Evolutionary conservation across 2,113 vertebrate species (phyloP).

Genomic region (Archocentrus centrarchus): DNA sequence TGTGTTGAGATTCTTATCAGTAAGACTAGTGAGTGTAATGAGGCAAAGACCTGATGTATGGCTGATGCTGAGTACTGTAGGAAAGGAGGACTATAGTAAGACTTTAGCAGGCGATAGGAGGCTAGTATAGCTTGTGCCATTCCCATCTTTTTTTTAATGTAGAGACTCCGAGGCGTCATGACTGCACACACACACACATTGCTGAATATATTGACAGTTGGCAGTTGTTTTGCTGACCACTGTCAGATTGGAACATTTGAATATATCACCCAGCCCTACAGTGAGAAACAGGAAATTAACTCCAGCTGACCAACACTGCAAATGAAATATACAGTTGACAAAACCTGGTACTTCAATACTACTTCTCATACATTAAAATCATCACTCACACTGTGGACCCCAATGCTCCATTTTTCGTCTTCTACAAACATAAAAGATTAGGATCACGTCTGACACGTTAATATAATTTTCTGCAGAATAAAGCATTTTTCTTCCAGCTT

Average conservation of each 20-base stretch:
- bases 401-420: background rate
- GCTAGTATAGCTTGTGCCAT: background rate
- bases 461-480: background rate
- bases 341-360: background rate
- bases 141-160: background rate
- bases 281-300: background rate
- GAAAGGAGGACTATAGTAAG: background rate
- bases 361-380: background rate
- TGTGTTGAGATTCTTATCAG: conserved; percentile 11
- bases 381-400: background rate
- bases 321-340: background rate
- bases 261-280: background rate
- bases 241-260: background rate
- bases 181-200: too few relatives aligned
- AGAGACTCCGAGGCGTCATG: background rate
- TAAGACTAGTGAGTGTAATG: background rate
- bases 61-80: background rate
- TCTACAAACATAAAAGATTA: conserved; percentile 10
- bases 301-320: background rate
- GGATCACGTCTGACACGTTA: background rate
- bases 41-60: background rate
- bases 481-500: conserved; percentile 5
- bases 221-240: background rate
- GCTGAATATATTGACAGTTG: background rate
- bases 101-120: background rate